phyloP scores from a whole-genome alignment of 2,888 invertebrate species.

The Arrhopalites spinosus region DNA sequence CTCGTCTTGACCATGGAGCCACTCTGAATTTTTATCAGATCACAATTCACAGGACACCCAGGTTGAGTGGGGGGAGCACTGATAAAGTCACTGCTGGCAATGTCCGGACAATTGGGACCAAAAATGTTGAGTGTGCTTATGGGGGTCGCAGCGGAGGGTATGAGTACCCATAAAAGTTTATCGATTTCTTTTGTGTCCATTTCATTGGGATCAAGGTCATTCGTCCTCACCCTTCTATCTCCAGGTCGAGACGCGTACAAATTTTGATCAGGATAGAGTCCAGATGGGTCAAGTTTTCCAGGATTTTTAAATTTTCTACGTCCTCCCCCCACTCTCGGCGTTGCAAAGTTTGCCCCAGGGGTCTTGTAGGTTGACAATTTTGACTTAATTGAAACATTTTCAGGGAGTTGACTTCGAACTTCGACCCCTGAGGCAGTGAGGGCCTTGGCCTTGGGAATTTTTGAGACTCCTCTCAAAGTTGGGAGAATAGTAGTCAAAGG shows the following conservation, averaged over 20 bases:
- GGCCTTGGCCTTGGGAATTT: too few species aligned
- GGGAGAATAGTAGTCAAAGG: too few species aligned
- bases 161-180: too few species aligned
- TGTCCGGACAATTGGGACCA: not conserved
- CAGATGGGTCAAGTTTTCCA: not conserved
- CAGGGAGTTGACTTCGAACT: too few species aligned
- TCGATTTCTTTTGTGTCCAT: too few species aligned
- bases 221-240: too few species aligned
- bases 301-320: too few species aligned
- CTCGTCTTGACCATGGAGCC: not conserved
- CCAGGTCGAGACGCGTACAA: not conserved
- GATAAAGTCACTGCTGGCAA: not conserved
- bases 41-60: not conserved
- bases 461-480: too few species aligned
- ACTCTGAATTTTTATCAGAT: not conserved
- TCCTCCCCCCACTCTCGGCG: not conserved
- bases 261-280: not conserved
- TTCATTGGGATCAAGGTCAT: too few species aligned
- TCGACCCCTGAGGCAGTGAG: too few species aligned
- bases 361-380: not conserved
- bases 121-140: conserved; percentile 1
- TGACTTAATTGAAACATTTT: not conserved
- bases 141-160: not conserved
- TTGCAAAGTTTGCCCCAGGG: not conserved
- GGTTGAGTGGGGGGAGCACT: not conserved